Conservation (phyloP, 2,797 vertebrate species). For the Carduelis carduelis region DNA sequence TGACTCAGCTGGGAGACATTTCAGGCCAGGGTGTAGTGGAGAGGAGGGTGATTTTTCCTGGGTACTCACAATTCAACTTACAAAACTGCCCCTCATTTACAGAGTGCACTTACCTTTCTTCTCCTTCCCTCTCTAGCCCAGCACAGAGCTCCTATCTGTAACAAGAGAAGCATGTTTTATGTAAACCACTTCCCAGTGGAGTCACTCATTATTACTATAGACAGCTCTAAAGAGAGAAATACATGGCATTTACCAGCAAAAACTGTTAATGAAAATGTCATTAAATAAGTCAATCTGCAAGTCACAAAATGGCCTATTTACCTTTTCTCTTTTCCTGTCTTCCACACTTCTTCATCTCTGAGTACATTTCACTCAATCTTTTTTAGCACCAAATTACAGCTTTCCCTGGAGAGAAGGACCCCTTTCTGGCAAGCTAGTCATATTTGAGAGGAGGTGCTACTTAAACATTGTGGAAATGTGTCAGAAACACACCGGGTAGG, state of each 20-base stretch:
- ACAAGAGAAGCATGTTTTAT: background rate
- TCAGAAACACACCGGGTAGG: background rate
- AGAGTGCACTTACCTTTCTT: background rate
- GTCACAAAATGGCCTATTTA: background rate
- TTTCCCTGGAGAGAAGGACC: background rate
- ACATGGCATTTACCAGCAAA: constrained; percentile 25
- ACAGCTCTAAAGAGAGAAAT: constrained; percentile 2
- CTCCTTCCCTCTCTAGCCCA: background rate
- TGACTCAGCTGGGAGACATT: background rate
- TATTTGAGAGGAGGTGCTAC: background rate
- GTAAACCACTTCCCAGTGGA: constrained; percentile 10
- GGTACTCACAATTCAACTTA: background rate
- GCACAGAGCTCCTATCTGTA: background rate
- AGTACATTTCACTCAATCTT: background rate
- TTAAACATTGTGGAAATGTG: background rate
- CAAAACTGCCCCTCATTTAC: background rate
- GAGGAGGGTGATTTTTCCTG: background rate
- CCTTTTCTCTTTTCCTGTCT: background rate
- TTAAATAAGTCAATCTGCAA: constrained; percentile 15
- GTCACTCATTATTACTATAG: constrained; percentile 17
- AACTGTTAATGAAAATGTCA: constrained; percentile 39
- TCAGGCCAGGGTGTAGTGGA: background rate
- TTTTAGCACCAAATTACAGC: background rate
- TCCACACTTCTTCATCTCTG: background rate
- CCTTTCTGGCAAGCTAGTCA: background rate